Conservation (phyloP, 2,113 vertebrate genomes). For the Zeus faber region DNA sequence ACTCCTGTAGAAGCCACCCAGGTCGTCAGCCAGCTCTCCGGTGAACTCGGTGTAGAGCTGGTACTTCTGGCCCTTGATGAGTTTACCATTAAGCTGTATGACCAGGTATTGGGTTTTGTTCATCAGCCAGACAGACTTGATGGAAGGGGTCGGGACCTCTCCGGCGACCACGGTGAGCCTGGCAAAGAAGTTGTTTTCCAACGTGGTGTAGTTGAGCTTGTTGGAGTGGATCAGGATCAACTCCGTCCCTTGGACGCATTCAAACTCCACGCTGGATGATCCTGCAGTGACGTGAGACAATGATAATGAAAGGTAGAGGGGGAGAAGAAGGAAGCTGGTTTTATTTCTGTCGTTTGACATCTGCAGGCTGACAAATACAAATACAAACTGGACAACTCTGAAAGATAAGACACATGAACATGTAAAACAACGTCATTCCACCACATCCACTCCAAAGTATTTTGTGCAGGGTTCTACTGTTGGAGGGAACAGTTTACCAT, state of each 20-base stretch:
- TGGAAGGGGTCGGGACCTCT: background rate
- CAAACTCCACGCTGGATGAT: conserved; percentile 72
- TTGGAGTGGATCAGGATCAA: conserved; percentile 92
- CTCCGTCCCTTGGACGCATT: conserved; percentile 67
- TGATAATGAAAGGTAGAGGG: no score
- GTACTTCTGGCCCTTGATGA: conserved; percentile 65
- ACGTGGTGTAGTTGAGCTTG: conserved; percentile 77
- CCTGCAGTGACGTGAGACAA: conserved; percentile 42
- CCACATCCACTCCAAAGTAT: no score
- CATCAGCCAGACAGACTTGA: conserved; percentile 51
- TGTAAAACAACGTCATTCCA: no score
- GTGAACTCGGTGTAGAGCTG: conserved; percentile 68
- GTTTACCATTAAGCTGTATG: conserved; percentile 58
- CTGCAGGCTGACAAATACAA: no score
- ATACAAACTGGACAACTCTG: no score
- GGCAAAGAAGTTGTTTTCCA: background rate
- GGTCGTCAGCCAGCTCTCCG: conserved; percentile 85
- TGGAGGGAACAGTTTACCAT: no score
- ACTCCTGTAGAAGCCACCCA: conserved; percentile 90
- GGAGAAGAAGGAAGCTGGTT: no score
- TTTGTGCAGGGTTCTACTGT: no score
- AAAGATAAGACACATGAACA: no score
- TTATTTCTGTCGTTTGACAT: no score
- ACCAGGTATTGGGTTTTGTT: conserved; percentile 80
- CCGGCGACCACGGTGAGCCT: conserved; percentile 1